Evolutionary conservation across 2,888 invertebrate species (phyloP), one percentile per base, ranked within the genome.

Genomic region (Nezara viridula): DNA sequence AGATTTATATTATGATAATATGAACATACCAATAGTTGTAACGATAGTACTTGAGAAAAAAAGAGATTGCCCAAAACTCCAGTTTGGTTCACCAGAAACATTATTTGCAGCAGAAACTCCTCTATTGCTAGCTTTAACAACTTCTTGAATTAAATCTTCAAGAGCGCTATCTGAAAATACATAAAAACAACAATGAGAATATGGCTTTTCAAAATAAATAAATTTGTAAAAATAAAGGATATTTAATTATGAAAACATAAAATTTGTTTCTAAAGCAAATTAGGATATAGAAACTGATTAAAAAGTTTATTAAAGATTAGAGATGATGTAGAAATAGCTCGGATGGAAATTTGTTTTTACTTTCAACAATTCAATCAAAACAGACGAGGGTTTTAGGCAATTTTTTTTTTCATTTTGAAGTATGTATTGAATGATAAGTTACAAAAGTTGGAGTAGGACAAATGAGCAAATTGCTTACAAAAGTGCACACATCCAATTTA

Each of bases 51-150:
- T 96, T 0, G 97, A 96, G 93, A 98, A 98, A 94, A 98, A 98
- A 89, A 98, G 93, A 0, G 97, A 96, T 93, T 97, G 97, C 40
- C 97, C 97, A 92, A 98, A 97, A 92, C 96, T 96, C 98, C 98
- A 98, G 93, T 97, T 97, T 21, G 96, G 96, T 90, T 96, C 96
- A 4, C 95, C 95, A 86, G 96, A 95, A 49, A 95, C 95, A 93
- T 98, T 97, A 90, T 95, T 94, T 0, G 95, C 94, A 0, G 96
- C 96, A 0, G 96, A 96, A 81, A 97, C 96, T 0, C 97, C 97
- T 86, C 96, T 94, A 93, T 96, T 96, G 92, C 95, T 96, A 21
- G 97, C 97, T 50, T 94, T 94, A 37, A 97, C 95, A 91, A 97
- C 95, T 92, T 95, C 95, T 77, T 94, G 94, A 89, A 97, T 94